phyloP scores from a whole-genome alignment of 2,888 invertebrate species.

The Eupelmus urozonus region DNA sequence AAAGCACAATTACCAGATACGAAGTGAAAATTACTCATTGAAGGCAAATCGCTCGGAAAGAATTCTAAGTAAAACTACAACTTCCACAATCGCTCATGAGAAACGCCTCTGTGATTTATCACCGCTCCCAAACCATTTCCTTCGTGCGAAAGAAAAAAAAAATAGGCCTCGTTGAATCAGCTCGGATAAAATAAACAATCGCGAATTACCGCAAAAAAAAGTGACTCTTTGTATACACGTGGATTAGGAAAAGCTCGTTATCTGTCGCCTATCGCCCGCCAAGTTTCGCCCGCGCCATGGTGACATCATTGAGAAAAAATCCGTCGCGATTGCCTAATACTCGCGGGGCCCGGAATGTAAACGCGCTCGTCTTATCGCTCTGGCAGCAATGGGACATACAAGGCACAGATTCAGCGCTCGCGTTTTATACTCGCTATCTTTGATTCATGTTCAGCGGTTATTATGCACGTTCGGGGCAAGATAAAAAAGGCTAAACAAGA shows the following conservation, averaged over 20 bases:
- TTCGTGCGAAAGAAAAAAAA: neutral
- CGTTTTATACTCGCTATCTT: neutral
- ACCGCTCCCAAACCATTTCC: no score
- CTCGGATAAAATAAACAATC: no score
- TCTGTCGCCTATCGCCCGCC: conserved; percentile 13
- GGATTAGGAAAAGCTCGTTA: conserved; percentile 12
- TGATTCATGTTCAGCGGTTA: neutral
- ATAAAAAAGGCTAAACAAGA: neutral
- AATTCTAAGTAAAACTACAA: conserved; percentile 13
- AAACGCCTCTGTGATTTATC: no score
- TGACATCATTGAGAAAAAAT: conserved; percentile 52
- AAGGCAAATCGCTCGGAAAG: neutral
- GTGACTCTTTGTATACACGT: neutral
- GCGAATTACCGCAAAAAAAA: no score
- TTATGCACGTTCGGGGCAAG: neutral
- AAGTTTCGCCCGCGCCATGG: neutral
- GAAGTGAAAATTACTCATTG: neutral
- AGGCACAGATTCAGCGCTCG: conserved; percentile 7
- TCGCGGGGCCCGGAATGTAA: neutral
- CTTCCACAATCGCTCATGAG: neutral
- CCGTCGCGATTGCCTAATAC: conserved; percentile 46
- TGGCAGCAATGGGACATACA: neutral
- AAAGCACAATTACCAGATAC: neutral
- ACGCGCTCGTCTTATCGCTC: conserved; percentile 12
- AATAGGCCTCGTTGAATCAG: neutral